Conservation (phyloP, 2,113 vertebrate genomes). For the Cranoglanis bouderius region DNA sequence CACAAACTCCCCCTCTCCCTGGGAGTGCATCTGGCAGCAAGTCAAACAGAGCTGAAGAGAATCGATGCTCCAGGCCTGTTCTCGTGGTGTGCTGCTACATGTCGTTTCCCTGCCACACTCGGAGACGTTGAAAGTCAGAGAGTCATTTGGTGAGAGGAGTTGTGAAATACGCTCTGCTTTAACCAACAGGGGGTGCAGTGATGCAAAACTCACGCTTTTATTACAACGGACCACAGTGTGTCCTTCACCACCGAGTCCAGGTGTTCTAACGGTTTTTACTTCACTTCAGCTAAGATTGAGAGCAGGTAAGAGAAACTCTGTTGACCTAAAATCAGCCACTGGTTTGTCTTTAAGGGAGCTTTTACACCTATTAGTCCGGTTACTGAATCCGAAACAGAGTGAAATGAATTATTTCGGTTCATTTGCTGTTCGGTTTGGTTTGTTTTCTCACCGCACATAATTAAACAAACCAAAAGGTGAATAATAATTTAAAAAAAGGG, state of each 20-base stretch:
- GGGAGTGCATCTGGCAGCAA: slow-evolving; percentile 55
- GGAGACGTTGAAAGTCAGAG: slow-evolving; percentile 40
- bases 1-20: neutral
- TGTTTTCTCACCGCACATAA: neutral
- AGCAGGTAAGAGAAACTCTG: neutral
- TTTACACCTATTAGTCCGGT: neutral
- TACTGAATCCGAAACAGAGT: neutral
- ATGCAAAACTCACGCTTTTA: slow-evolving; percentile 54
- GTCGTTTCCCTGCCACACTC: slow-evolving; percentile 56
- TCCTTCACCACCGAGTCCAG: slow-evolving; percentile 3
- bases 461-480: neutral
- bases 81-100: slow-evolving; percentile 46
- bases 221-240: slow-evolving; percentile 26
- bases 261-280: neutral
- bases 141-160: slow-evolving; percentile 32
- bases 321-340: neutral
- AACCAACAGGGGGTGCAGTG: slow-evolving; percentile 72
- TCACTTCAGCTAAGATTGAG: neutral
- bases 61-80: slow-evolving; percentile 57
- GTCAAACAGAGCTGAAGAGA: slow-evolving; percentile 56
- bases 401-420: neutral
- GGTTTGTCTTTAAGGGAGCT: neutral
- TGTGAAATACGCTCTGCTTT: slow-evolving; percentile 53
- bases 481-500: neutral
- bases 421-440: neutral